Evolutionary conservation across 2,888 invertebrate genomes (phyloP), one percentile per base, ranked within the genome.

Genomic region (Euclidia mi): DNA sequence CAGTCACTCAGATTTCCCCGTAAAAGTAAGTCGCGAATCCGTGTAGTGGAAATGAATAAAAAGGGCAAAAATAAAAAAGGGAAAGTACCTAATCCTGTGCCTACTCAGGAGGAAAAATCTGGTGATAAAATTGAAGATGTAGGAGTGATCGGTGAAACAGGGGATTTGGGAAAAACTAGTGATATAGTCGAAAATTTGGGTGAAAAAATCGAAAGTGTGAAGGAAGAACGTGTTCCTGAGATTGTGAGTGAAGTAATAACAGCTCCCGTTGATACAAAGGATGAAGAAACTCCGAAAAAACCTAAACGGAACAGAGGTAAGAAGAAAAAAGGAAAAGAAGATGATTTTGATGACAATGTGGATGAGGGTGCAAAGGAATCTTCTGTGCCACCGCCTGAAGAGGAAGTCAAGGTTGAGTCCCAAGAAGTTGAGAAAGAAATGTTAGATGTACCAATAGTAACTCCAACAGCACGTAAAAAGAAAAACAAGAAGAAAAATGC

Each of bases 241-340:
- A 70, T 72, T 55, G 58, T 82, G 52, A 80, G 76, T 78, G 83
- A 79, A 65, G 40, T 71, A 42, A 45, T 74, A 14, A 31, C 51
- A 37, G n/a, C 56, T 9, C 68, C 71, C 35, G 44, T 66, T 12
- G 68, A 56, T 64, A 65, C 47, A 18, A 79, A 78, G 46, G 80
- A 76, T 53, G 83, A 85, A 48, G 74, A 74, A 17, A 53, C 76
- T 12, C 95, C 94, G 0, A 90, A 90, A n/a, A 94, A 94, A 76
- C 95, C 95, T 0, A 94, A 94, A 73, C 79, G 95, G 60, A 91
- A 88, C 45, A 85, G 89, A 81, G 88, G 89, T 57, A 94, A 93
- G 63, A 95, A 94, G 71, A 94, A 92, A 65, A 89, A 89, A 77
- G 61, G 69, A 56, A 70, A 73, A 44, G 75, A 78, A 17, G 65